Percentiles rank a stretch among this genome's conserved stretches.
Evolutionary conservation across 2,797 vertebrate species (phyloP).

Genomic region (Paramormyrops hopkinsi): DNA sequence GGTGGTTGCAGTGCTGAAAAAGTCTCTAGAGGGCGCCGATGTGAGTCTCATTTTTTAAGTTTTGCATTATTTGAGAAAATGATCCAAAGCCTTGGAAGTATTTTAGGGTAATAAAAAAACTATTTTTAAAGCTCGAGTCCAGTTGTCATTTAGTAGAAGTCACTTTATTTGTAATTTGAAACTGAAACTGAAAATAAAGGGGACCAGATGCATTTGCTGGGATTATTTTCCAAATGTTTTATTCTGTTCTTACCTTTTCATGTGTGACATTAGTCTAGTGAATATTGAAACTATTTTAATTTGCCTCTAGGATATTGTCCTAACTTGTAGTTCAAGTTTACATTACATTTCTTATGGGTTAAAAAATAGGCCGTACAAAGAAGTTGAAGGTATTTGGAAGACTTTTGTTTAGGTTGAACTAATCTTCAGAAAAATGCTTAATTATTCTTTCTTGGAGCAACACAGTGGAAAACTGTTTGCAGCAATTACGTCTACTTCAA

Average conservation of each 20-base stretch:
- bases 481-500: not conserved
- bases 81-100: not conserved
- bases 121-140: not conserved
- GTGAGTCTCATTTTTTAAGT: constrained; percentile 61
- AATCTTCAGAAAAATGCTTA: not conserved
- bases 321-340: not conserved
- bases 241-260: not conserved
- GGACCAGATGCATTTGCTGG: not conserved
- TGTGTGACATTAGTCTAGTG: not conserved
- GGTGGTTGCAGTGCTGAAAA: constrained; percentile 90
- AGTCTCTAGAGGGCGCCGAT: constrained; percentile 89
- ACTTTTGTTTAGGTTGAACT: not conserved
- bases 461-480: not conserved
- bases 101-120: not conserved
- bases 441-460: not conserved
- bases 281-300: not conserved
- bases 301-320: not conserved
- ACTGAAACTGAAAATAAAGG: not conserved
- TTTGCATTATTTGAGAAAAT: not conserved
- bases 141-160: not conserved
- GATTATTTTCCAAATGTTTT: not conserved
- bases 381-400: not conserved
- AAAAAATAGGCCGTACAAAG: not conserved
- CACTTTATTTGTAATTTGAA: not conserved
- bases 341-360: not conserved